phyloP scores from a whole-genome alignment of 2,113 vertebrate species.

The Litocranius walleri region DNA sequence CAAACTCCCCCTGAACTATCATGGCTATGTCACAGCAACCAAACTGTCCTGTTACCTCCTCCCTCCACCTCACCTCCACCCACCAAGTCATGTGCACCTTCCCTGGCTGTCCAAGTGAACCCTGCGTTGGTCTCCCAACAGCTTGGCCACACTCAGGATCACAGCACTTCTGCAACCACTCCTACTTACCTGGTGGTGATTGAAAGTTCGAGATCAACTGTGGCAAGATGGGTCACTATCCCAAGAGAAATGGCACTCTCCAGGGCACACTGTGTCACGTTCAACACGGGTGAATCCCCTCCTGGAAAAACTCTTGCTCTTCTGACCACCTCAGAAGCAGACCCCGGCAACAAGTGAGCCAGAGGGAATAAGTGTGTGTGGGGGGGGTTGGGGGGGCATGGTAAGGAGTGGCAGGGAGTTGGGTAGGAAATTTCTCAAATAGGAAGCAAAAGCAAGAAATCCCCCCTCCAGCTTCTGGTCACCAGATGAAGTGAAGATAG shows the following conservation, averaged over 20 bases:
- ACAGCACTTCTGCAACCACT: not conserved
- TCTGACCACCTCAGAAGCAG: not conserved
- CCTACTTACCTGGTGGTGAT: not conserved
- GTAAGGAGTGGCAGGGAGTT: not conserved
- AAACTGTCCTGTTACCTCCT: not conserved
- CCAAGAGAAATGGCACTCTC: not conserved
- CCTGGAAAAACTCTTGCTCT: not conserved
- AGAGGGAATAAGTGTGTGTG: not conserved
- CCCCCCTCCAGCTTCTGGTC: not conserved
- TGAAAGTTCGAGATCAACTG: not conserved
- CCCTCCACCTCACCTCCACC: not conserved
- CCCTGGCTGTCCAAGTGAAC: no score
- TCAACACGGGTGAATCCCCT: not conserved
- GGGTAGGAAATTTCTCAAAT: not conserved
- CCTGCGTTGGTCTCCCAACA: not conserved
- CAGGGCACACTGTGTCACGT: no score
- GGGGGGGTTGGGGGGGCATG: accelerated
- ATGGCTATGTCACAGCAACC: not conserved
- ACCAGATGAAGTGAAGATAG: not conserved
- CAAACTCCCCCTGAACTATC: not conserved
- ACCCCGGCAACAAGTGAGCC: not conserved
- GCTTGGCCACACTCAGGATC: not conserved
- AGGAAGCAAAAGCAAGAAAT: not conserved
- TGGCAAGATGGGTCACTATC: not conserved
- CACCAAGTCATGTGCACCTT: not conserved